Conservation (phyloP, 64 coral and sea anemone species). For the Montipora efflorescens region DNA sequence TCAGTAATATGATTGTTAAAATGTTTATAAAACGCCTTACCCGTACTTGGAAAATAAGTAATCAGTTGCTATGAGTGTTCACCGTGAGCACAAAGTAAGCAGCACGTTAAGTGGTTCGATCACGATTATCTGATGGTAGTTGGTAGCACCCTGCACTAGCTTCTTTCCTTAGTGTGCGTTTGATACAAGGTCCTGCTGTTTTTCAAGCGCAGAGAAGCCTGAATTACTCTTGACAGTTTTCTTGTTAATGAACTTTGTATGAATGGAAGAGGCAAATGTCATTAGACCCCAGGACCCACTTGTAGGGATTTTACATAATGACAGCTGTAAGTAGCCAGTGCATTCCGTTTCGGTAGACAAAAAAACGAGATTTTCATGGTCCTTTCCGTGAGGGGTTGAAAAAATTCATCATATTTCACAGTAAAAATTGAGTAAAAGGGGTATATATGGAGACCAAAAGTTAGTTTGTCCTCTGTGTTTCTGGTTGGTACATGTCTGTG, state of each 20-base stretch:
- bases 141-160: background rate
- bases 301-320: background rate
- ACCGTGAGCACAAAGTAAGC: background rate
- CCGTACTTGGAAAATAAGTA: background rate
- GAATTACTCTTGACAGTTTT: slow-evolving; percentile 1
- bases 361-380: too few relatives aligned
- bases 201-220: background rate
- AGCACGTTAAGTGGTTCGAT: background rate
- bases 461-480: too few relatives aligned
- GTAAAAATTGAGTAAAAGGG: too few relatives aligned
- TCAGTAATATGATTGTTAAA: too few relatives aligned
- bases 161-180: background rate
- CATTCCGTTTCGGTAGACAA: background rate
- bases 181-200: background rate
- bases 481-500: too few relatives aligned
- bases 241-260: background rate
- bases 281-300: background rate
- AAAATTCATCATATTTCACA: too few relatives aligned
- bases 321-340: background rate
- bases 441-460: too few relatives aligned
- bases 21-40: background rate
- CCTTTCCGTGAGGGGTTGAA: too few relatives aligned
- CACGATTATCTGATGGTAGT: background rate
- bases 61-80: background rate
- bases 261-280: background rate